Evolutionary conservation across 2,888 invertebrate species (phyloP), one percentile per base, ranked within the genome.

Genomic region (Digitonthophagus gazella): DNA sequence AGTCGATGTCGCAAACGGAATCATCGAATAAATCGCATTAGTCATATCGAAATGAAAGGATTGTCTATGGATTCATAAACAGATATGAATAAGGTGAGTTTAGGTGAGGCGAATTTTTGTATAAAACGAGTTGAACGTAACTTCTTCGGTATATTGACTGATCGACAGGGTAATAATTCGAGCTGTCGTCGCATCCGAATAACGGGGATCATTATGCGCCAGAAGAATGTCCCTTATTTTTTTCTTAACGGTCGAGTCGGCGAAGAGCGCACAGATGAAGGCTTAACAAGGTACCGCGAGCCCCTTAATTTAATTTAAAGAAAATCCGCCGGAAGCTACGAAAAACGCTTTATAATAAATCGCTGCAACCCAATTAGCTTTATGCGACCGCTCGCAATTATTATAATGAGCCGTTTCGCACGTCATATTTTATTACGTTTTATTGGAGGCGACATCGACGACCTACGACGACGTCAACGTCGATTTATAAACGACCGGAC

Each of bases 91-190:
- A 44, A n/a, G n/a, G n/a, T n/a, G n/a, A n/a, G n/a, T n/a, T n/a
- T n/a, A n/a, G n/a, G n/a, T n/a, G n/a, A n/a, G n/a, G n/a, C n/a
- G n/a, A n/a, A n/a, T n/a, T n/a, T n/a, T n/a, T n/a, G n/a, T n/a
- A n/a, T n/a, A n/a, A n/a, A n/a, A n/a, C n/a, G n/a, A n/a, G n/a
- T n/a, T n/a, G n/a, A n/a, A n/a, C n/a, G n/a, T n/a, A n/a, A n/a
- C n/a, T n/a, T n/a, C n/a, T n/a, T n/a, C n/a, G 28, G 28, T 44
- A 61, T 61, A 18, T 20, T 61, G 61, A 61, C 20, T 18, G 61
- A 61, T 61, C 61, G 61, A 61, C 15, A 20, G 19, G 20, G 61
- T 61, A 61, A 61, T 61, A 61, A 61, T 61, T 20, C 61, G 61
- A 18, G 20, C 18, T 61, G 18, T 61, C 61, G 18, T 61, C 20